These are phyloP conservation scores for Axea sp. DNA, from an alignment of 2,888 invertebrate species.

Conservation along the genomic window DNA sequence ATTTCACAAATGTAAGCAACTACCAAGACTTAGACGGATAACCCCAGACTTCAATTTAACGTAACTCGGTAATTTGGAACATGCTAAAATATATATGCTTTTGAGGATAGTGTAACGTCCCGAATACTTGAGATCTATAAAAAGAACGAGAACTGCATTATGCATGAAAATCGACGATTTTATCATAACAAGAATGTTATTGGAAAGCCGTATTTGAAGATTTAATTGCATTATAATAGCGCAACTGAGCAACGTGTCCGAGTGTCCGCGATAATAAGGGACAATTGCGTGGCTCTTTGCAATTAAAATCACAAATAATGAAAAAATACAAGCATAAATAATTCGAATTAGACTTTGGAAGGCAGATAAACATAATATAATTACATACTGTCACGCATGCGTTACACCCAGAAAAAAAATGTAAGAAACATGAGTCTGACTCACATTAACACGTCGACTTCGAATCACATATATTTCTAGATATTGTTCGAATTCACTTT, in stretches of 20 bases:
- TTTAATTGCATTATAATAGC: no score
- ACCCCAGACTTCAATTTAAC: conserved; percentile 15
- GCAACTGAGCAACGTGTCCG: no score
- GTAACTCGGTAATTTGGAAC: conserved; percentile 22
- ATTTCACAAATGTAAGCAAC: conserved; percentile 36
- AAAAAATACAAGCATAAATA: conserved; percentile 25
- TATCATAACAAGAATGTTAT: no score
- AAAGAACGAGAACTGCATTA: background rate
- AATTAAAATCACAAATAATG: conserved; percentile 26
- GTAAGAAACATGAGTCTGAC: background rate
- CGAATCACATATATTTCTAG: background rate
- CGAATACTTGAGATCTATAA: conserved; percentile 23
- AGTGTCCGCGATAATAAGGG: conserved; percentile 7
- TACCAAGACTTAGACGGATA: conserved; percentile 34
- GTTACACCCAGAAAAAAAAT: conserved; percentile 31
- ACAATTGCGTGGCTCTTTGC: conserved; percentile 28
- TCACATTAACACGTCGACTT: background rate
- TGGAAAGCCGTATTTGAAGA: no score
- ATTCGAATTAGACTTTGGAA: conserved; percentile 32
- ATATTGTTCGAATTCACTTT: no score
- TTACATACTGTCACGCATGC: conserved; percentile 35
- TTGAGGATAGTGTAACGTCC: conserved; percentile 17
- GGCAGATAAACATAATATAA: conserved; percentile 31
- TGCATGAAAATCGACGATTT: no score
- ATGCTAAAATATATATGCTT: conserved; percentile 24